phyloP scores from a whole-genome alignment of 2,888 invertebrate genomes.

The Zonitis immaculata region DNA sequence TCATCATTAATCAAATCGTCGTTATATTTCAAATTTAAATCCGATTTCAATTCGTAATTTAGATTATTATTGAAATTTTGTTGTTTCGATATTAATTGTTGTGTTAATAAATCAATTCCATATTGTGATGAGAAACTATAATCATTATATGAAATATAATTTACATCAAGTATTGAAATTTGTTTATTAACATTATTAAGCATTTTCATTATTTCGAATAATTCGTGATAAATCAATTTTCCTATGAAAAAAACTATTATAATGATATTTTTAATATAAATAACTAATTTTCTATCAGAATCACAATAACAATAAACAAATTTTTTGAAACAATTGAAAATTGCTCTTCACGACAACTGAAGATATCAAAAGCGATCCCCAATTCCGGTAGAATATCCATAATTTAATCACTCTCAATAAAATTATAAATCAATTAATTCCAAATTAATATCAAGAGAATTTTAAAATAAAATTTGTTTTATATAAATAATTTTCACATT shows the following conservation, averaged over 20 bases:
- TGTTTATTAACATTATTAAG: not conserved
- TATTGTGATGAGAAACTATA: constrained; percentile 32
- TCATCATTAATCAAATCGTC: constrained; percentile 30
- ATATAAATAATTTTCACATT: too few species aligned
- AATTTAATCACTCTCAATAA: too few species aligned
- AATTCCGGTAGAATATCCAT: too few species aligned
- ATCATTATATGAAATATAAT: not conserved
- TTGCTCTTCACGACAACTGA: not conserved
- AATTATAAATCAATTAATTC: too few species aligned
- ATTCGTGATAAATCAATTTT: too few species aligned
- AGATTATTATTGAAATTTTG: constrained; percentile 27
- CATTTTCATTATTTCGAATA: too few species aligned
- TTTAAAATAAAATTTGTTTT: too few species aligned
- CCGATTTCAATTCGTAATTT: constrained; percentile 29
- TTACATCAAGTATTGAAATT: not conserved
- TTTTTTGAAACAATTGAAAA: not conserved
- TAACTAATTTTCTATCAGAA: too few species aligned
- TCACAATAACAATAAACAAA: not conserved
- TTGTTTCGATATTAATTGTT: constrained; percentile 35
- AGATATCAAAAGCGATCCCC: not conserved
- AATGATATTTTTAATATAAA: too few species aligned
- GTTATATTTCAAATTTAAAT: too few species aligned
- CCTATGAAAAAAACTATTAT: too few species aligned
- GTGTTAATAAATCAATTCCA: constrained; percentile 36
- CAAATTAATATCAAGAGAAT: too few species aligned